Conservation (phyloP, 92 coral and sea anemone species). For the Epizoanthus ramosus region DNA sequence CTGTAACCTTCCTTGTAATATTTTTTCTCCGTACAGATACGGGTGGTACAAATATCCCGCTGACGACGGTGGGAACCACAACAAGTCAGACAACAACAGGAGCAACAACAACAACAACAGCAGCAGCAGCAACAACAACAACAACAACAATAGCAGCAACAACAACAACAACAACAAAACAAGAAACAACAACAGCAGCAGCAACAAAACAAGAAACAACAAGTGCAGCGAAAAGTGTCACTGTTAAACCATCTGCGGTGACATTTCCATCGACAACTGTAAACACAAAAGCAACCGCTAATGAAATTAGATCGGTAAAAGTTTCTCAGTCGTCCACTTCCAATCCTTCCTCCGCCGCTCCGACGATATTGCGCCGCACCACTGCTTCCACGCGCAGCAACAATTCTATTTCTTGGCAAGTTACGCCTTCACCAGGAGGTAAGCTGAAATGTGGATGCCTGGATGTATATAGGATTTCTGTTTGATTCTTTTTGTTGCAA, state of each 20-base stretch:
- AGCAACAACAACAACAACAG: background rate
- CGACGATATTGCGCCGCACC: constrained; percentile 4
- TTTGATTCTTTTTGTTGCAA: too few relatives aligned
- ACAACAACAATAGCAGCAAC: background rate
- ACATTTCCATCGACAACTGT: background rate
- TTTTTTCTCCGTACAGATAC: background rate
- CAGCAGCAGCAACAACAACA: background rate
- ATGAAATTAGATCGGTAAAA: background rate
- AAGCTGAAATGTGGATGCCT: background rate
- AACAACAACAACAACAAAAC: background rate
- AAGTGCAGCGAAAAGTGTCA: background rate
- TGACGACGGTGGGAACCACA: background rate
- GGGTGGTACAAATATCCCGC: background rate
- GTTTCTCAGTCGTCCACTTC: background rate
- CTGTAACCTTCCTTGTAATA: too few relatives aligned
- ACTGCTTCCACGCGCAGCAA: constrained; percentile 24
- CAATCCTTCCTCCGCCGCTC: background rate
- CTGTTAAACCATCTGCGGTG: background rate
- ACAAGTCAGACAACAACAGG: background rate
- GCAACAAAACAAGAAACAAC: background rate
- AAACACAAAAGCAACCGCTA: background rate
- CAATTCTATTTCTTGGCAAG: constrained; percentile 2
- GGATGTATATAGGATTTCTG: too few relatives aligned
- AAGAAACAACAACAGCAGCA: background rate
- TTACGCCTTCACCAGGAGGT: constrained; percentile 28